Evolutionary conservation across 2,888 invertebrate genomes (phyloP).

Genomic region (Leucoptera coffeella): DNA sequence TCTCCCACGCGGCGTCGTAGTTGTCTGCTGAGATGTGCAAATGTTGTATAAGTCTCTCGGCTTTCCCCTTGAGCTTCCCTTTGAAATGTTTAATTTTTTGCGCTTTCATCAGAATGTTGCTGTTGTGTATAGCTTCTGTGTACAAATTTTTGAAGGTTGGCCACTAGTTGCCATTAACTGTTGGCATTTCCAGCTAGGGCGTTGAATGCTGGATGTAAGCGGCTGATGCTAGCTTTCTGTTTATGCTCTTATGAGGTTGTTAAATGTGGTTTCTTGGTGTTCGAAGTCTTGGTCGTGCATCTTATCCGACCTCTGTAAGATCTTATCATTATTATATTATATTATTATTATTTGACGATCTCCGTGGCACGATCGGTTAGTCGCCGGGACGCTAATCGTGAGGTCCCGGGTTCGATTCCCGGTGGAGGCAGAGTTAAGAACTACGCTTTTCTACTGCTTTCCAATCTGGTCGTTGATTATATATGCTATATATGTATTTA

Average conservation of each 20-base stretch:
- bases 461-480: no score
- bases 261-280: background rate
- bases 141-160: conserved; percentile 6
- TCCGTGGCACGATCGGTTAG: no score
- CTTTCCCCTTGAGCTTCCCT: conserved; percentile 7
- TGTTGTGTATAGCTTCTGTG: conserved; percentile 4
- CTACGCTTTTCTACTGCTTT: no score
- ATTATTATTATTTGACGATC: no score
- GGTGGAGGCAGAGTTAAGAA: no score
- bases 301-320: conserved; percentile 1
- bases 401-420: no score
- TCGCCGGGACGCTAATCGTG: no score
- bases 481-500: no score
- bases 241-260: background rate
- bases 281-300: background rate
- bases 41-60: conserved; percentile 7
- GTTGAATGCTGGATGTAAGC: conserved; percentile 1
- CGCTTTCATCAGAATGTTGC: conserved; percentile 4
- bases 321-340: no score
- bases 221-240: conserved; percentile 1
- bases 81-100: conserved; percentile 8
- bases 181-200: conserved; percentile 4
- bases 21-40: conserved; percentile 7
- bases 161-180: conserved; percentile 4
- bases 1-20: conserved; percentile 8